These are phyloP conservation scores for Papilio xuthus DNA, from an alignment of 1,140 invertebrate species.

Conservation along the genomic window DNA sequence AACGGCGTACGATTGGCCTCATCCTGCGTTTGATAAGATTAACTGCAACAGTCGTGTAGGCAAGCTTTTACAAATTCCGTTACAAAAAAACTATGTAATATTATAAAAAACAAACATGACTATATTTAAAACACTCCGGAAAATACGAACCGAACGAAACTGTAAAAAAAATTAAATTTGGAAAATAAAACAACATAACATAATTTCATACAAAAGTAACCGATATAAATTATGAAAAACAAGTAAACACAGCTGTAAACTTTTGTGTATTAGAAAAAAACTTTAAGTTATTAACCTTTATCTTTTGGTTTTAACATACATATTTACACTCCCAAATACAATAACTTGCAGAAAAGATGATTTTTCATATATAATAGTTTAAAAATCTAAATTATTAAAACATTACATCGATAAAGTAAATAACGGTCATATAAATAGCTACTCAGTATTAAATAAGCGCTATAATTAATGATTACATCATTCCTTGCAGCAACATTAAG, in stretches of 20 bases:
- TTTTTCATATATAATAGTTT: not conserved
- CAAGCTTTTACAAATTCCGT: not conserved
- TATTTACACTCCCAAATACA: too few species aligned
- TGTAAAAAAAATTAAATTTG: not conserved
- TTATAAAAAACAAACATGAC: not conserved
- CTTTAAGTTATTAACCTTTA: not conserved
- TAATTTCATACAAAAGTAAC: too few species aligned
- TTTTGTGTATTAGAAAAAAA: not conserved
- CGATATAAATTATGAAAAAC: too few species aligned
- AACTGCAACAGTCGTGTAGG: slow-evolving; percentile 40
- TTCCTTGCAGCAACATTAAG: not conserved
- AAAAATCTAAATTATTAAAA: not conserved
- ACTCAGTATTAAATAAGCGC: not conserved
- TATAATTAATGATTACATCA: slow-evolving; percentile 15
- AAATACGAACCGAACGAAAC: not conserved
- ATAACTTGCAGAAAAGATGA: not conserved
- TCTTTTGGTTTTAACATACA: too few species aligned
- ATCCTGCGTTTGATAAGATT: slow-evolving; percentile 58
- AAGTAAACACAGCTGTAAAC: too few species aligned
- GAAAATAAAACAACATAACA: too few species aligned
- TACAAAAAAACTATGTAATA: not conserved
- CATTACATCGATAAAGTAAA: slow-evolving; percentile 8
- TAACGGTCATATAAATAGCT: not conserved
- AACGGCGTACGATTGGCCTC: slow-evolving; percentile 43
- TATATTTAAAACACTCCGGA: not conserved